Base-by-base conservation (phyloP, 2,888 invertebrate genomes). In the Blera fallax region DNA sequence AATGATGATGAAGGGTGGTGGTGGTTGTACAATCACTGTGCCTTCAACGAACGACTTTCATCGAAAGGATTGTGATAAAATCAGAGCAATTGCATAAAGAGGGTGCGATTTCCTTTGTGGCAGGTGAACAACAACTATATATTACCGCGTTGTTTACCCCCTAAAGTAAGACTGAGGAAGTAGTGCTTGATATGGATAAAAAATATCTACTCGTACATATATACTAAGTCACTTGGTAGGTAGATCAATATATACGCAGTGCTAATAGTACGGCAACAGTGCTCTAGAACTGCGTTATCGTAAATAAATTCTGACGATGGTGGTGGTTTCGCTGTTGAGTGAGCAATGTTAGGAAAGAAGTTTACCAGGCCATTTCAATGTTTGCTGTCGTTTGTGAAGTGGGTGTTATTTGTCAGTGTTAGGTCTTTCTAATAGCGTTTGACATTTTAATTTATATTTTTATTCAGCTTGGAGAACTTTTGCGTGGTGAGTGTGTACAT, bases 181-280 rank as follows among this genome's bases (percentile, higher is more conserved):
- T 5, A 54, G 29, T 2, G 37, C 3, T 37, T 14, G 34, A 29
- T 65, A 64, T 6, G 58, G 27, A 43, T 43, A 18, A 62, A 43
- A 37, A n/a, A 64, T 8, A 14, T 37, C 16, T 50, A 3, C 27
- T 7, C 14, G n/a, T n/a, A n/a, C n/a, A n/a, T n/a, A n/a, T 62
- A 60, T 45, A 50, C 21, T 10, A 24, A n/a, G 34, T 29, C 45
- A 7, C n/a, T 73, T 27, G n/a, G 45, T 54, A 29, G 69, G 54
- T 50, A 45, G 52, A 83, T 83, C 83, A 73, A 78, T 83, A 83
- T 37, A 40, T 73, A 83, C 83, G 83, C 83, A 78, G 72, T 78
- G 62, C 62, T 83, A 78, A 78, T 83, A 83, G 72, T 67, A 65
- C 72, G 60, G 65, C 78, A 78, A 60, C 48, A 58, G 54, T 67